Base-by-base conservation (phyloP, 2,797 vertebrate species). In the Betta splendens region DNA sequence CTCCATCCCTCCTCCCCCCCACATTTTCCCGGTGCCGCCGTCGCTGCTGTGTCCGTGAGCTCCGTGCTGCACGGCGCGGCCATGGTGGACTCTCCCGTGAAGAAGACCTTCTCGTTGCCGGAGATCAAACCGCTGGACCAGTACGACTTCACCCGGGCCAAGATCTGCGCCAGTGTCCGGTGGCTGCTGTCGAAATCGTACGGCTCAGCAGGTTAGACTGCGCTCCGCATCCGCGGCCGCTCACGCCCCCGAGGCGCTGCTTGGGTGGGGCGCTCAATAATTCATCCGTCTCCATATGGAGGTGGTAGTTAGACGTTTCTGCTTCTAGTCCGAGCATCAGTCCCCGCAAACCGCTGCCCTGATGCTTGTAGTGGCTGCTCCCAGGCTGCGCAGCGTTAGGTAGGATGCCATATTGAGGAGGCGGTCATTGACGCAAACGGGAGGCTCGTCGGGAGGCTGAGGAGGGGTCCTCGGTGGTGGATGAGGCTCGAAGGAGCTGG, bases 81-180 rank as follows among this genome's bases (percentile, higher is more conserved):
- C 87, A 94, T 94, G 93, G 93, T 91, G 89, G 94, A 94, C 84
- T 75, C 80, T 59, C 69, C 86, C 56, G 74, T 88, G 90, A 92
- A 91, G 81, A 93, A 87, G 75, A 88, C 87, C 64, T 91, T 87
- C 75, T 78, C 94, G 80, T 94, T 94, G 48, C 93, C 93, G 77
- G 94, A 96, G 88, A 94, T 96, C 83, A 92, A 91, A 69, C 93
- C 95, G 50, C 87, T 96, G 90, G 93, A 96, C 79, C 93, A 90
- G 77, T 97, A 95, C 75, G 93, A 96, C 68, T 91, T 92, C 73
- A 75, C 64, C 73, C 88, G 93, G 71, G 94, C 94, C 48, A 93
- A 93, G 87, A 92, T 89, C 59, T 88, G 93, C 61, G 94, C 93
- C 71, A 94, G 93, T 77, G 80, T 95, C 65, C 92, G 93, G 59